Evolutionary conservation across 2,888 invertebrate genomes (phyloP).

Genomic region (Nephrotoma appendiculata): DNA sequence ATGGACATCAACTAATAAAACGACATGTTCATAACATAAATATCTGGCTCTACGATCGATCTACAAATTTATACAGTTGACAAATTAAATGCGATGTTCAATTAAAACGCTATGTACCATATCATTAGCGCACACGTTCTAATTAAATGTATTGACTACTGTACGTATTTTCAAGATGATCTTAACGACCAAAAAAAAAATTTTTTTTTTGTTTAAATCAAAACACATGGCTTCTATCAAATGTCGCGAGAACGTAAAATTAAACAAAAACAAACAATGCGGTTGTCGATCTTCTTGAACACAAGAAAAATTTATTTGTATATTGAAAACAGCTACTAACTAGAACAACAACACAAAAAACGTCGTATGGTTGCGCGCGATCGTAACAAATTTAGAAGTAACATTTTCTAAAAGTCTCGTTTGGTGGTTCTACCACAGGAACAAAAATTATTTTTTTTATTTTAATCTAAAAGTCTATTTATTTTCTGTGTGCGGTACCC

Average conservation of each 20-base stretch:
- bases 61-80: neutral
- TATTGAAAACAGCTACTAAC: neutral
- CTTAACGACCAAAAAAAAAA: neutral
- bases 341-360: neutral
- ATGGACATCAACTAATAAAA: neutral
- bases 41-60: neutral
- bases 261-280: neutral
- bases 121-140: neutral
- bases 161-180: neutral
- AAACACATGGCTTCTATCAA: constrained; percentile 6
- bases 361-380: neutral
- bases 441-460: neutral
- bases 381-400: neutral
- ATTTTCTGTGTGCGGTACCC: neutral
- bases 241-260: constrained; percentile 2
- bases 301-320: neutral
- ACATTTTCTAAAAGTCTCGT: neutral
- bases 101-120: neutral
- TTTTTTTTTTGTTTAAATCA: neutral
- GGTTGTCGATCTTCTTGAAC: neutral
- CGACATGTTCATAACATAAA: neutral
- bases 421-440: neutral
- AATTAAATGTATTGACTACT: neutral
- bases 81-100: neutral
- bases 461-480: neutral